These are phyloP conservation scores for Lasioglossum baleicum DNA, from an alignment of 1,140 invertebrate genomes.

Conservation along the genomic window DNA sequence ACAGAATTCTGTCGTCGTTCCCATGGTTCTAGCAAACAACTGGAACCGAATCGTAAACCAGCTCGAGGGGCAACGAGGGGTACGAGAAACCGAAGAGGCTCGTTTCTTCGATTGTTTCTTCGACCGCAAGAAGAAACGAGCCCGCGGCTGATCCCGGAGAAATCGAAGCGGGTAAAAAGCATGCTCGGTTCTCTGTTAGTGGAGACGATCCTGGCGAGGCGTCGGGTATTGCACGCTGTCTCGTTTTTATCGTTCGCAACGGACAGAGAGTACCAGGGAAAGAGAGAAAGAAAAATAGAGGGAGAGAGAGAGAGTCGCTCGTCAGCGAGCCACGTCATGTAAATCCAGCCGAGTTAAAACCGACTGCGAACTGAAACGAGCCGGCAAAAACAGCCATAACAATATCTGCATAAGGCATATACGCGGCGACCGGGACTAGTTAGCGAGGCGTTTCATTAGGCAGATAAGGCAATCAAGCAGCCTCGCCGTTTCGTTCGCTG, in stretches of 20 bases:
- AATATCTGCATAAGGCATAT: conserved; percentile 64
- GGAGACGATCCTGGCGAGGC: conserved; percentile 7
- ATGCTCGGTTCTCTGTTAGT: not conserved
- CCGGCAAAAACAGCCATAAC: conserved; percentile 65
- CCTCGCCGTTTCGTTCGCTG: conserved; percentile 48
- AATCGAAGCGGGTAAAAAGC: not conserved
- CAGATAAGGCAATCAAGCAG: conserved; percentile 77
- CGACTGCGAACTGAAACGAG: conserved; percentile 44
- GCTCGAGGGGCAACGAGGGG: not conserved
- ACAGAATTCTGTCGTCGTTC: not conserved
- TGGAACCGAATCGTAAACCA: too few species aligned
- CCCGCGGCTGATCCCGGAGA: not conserved
- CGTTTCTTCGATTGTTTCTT: conserved; percentile 23
- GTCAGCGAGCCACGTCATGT: conserved; percentile 50
- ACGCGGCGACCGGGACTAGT: conserved; percentile 62
- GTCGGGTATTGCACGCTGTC: not conserved
- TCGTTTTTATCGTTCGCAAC: conserved; percentile 24
- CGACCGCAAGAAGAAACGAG: not conserved
- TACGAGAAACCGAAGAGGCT: not conserved
- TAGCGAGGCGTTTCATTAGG: conserved; percentile 78
- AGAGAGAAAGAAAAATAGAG: too few species aligned
- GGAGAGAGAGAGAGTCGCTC: not conserved
- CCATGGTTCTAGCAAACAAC: not conserved
- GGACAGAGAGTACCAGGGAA: too few species aligned
- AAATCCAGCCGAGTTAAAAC: conserved; percentile 52